Evolutionary conservation across 2,797 vertebrate species (phyloP), one percentile per base, ranked within the genome.

Genomic region (Anolis apletophallus): DNA sequence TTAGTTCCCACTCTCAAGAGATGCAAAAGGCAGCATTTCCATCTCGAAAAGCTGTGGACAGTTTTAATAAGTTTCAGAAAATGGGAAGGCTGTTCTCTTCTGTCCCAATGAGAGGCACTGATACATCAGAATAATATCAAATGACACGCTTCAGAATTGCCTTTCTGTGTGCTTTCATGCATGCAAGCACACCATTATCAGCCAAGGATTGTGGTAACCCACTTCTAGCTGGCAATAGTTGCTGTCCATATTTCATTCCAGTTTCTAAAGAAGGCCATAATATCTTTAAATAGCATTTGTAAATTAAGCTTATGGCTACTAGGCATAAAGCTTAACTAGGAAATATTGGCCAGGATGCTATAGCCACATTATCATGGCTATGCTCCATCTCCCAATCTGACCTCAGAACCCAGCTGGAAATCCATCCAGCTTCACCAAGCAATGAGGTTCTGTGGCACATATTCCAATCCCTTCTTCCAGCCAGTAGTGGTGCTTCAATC

Each of bases 61-160:
- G 50, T 61, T 84, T 71, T 34, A 81, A 71, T 46, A 54, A 81
- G 68, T 40, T 26, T 17, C 10, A 71, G 61, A 76, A 64, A 83
- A 87, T 36, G 34, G 7, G 0, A 14, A 87, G 32, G 1, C 73
- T 16, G 21, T 4, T 0, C 52, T 61, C 34, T 0, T 0, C 26
- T 73, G 29, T 80, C 57, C 55, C 40, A 3, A 14, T 57, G 69
- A 84, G 64, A 36, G 34, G 16, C 12, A 6, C 1, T 40, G 71
- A 5, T 32, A 23, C 0, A 0, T 11, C 34, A 87, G 50, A 80
- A 73, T 1, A 8, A 69, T 6, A 71, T 21, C 29, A 61, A 72
- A 83, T 32, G 71, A 64, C 0, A 0, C 2, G 1, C 40, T 75
- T 32, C 8, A 85, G 80, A 84, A 29, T 52, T 82, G 36, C n/a